Conservation (phyloP, 2,113 vertebrate species). For the Peromyscus leucopus region DNA sequence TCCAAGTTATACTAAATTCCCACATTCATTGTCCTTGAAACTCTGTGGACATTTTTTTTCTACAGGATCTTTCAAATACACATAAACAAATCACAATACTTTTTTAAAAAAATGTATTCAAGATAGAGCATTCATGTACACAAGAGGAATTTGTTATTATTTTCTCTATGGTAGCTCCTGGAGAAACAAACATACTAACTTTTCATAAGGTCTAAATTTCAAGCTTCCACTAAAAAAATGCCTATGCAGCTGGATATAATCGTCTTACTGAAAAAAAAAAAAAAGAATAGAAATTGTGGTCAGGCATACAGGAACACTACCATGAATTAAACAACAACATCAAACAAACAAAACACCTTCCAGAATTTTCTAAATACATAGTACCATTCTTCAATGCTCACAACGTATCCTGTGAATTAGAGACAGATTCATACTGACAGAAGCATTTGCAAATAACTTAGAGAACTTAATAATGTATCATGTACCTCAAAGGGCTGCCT, state of each 20-base stretch:
- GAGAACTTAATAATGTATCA: constrained; percentile 84
- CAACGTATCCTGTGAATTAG: constrained; percentile 81
- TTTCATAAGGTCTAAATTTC: constrained; percentile 80
- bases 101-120: constrained; percentile 75
- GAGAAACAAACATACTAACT: constrained; percentile 69
- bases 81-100: constrained; percentile 33
- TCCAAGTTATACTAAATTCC: constrained; percentile 20
- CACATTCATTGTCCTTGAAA: neutral
- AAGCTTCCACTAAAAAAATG: constrained; percentile 76
- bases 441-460: constrained; percentile 85
- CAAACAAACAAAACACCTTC: constrained; percentile 69
- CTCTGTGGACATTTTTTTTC: constrained; percentile 1
- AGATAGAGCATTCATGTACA: constrained; percentile 69
- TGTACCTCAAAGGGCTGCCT: constrained; percentile 80
- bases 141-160: constrained; percentile 76
- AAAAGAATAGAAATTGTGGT: constrained; percentile 63
- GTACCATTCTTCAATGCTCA: constrained; percentile 84
- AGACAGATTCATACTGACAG: constrained; percentile 86
- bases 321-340: constrained; percentile 64
- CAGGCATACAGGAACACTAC: constrained; percentile 58
- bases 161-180: constrained; percentile 75
- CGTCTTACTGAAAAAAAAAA: constrained; percentile 44
- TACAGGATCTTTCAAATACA: neutral
- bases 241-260: constrained; percentile 53
- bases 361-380: constrained; percentile 82